Evolutionary conservation across 2,888 invertebrate species (phyloP), one percentile per base, ranked within the genome.

Genomic region (Limenitis arthemis): DNA sequence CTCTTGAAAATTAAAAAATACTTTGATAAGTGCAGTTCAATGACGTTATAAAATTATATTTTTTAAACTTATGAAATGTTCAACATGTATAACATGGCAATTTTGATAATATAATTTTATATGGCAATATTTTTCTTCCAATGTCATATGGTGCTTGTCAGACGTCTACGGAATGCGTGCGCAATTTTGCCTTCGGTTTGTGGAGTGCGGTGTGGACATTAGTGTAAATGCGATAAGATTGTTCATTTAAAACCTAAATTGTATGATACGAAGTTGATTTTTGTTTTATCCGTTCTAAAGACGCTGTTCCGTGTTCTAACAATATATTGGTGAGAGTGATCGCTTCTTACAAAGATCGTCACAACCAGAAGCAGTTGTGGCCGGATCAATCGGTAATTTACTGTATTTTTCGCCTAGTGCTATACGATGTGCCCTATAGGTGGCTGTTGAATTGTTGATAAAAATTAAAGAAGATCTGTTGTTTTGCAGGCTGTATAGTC

Each of bases 361-460:
- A 56, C 61, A 61, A 62, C 61, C 56, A 48, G 50, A 55, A 56
- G 60, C 66, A 62, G 61, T 65, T 66, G 64, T 68, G 68, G 63
- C 67, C 68, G 69, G 67, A 66, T 67, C 62, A 63, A 64, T 69
- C 65, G 62, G 67, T 67, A 70, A 65, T 65, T 70, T 67, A 67
- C 60, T 68, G 61, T 68, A 68, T 70, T 67, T 65, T 70, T 63
- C 56, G 61, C 61, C 67, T 59, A 67, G 70, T 72, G 72, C 63
- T 68, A 68, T 69, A 68, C 64, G 63, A 66, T 69, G 76, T 71
- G 72, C 66, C 68, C 65, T 67, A 70, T 69, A 69, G 71, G 70
- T 72, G 65, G 69, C 67, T 68, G 61, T 55, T 64, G 66, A 70
- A 69, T 67, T 68, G 61, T 55, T 64, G 66, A 70, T 74, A 67